Evolutionary conservation across 1,140 invertebrate species (phyloP).

Genomic region (Pinna nobilis): DNA sequence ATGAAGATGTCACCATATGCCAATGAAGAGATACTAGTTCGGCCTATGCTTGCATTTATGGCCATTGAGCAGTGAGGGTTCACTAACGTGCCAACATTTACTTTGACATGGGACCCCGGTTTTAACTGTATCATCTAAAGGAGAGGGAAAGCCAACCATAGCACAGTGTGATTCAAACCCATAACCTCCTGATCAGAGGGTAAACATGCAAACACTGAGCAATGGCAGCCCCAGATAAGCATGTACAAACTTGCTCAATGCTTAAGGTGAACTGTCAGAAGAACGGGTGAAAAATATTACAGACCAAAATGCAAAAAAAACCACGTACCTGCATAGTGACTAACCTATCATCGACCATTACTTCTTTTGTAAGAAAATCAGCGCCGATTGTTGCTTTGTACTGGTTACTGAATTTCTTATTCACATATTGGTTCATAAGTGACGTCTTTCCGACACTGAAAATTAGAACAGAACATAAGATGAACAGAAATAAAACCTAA

Average conservation of each 20-base stretch:
- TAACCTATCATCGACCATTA: constrained; percentile 97
- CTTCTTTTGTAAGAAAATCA: constrained; percentile 99
- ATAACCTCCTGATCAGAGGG: too few species aligned
- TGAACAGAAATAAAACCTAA: neutral
- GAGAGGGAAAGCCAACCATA: too few species aligned
- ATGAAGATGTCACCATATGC: too few species aligned
- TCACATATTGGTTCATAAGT: constrained; percentile 99
- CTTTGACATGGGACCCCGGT: too few species aligned
- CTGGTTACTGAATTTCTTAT: constrained; percentile 99
- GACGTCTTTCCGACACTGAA: constrained; percentile 96
- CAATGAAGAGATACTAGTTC: too few species aligned
- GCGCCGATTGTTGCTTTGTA: constrained; percentile 99
- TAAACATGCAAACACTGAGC: too few species aligned
- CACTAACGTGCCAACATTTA: too few species aligned
- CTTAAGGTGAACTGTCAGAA: neutral
- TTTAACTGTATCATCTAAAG: too few species aligned
- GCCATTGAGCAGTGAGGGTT: too few species aligned
- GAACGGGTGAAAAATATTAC: neutral
- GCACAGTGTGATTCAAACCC: too few species aligned
- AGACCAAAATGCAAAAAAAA: too few species aligned
- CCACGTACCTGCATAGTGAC: constrained; percentile 96
- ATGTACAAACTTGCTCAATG: neutral
- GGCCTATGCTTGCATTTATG: too few species aligned
- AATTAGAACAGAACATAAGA: constrained; percentile 13
- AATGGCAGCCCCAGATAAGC: neutral